Conservation (phyloP, 2,888 invertebrate species). For the Heliothis peltigera region DNA sequence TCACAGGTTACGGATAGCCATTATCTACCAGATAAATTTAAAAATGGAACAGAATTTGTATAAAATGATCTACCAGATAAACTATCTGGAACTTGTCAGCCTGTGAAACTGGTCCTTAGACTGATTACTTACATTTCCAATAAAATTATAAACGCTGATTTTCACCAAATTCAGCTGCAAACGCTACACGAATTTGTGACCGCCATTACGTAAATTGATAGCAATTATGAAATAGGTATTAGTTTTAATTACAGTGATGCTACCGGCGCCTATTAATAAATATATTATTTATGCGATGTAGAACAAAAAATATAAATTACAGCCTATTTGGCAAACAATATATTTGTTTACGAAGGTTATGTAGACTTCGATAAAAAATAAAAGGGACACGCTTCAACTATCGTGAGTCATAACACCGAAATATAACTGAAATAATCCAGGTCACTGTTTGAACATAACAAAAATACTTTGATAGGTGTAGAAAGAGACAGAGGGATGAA, state of each 20-base stretch:
- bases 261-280: conserved; percentile 31
- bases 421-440: too few relatives aligned
- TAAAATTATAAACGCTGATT: neutral
- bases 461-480: too few relatives aligned
- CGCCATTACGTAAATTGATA: conserved; percentile 25
- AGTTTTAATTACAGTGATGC: conserved; percentile 46
- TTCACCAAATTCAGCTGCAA: conserved; percentile 16
- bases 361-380: conserved; percentile 25
- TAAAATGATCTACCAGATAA: too few relatives aligned
- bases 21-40: too few relatives aligned
- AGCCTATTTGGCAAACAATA: conserved; percentile 16
- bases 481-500: too few relatives aligned
- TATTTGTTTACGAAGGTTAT: conserved; percentile 9
- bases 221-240: conserved; percentile 30
- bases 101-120: too few relatives aligned
- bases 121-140: too few relatives aligned
- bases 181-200: conserved; percentile 28
- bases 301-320: conserved; percentile 45
- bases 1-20: too few relatives aligned
- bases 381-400: neutral
- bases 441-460: too few relatives aligned
- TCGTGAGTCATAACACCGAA: neutral
- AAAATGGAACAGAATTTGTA: too few relatives aligned
- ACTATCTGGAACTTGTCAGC: too few relatives aligned
- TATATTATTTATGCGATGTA: conserved; percentile 40